Percentiles rank a stretch among this genome's conserved stretches.
phyloP scores from a whole-genome alignment of 2,888 invertebrate species.

The Stenodera caucasica region DNA sequence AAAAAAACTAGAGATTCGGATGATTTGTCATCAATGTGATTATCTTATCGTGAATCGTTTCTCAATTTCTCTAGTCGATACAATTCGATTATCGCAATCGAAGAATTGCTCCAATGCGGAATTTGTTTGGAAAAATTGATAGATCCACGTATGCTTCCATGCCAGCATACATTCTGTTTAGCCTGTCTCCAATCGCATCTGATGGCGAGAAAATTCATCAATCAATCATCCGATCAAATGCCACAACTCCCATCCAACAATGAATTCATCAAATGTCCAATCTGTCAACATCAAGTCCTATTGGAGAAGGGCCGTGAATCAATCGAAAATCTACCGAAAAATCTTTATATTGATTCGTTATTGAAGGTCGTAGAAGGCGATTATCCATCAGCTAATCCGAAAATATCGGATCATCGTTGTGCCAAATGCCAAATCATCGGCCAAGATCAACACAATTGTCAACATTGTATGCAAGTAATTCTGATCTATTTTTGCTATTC shows the following conservation, averaged over 20 bases:
- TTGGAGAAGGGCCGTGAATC: conserved; percentile 58
- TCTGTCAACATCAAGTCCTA: conserved; percentile 59
- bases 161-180: conserved; percentile 69
- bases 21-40: too few species aligned
- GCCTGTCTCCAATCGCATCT: conserved; percentile 61
- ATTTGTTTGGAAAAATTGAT: conserved; percentile 62
- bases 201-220: conserved; percentile 30
- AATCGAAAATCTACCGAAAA: conserved; percentile 64
- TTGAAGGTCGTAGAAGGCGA: conserved; percentile 57
- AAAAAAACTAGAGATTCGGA: too few species aligned
- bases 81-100: conserved; percentile 57
- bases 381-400: conserved; percentile 28
- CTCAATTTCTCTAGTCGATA: conserved; percentile 24
- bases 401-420: conserved; percentile 43
- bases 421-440: conserved; percentile 51
- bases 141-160: conserved; percentile 66
- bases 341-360: conserved; percentile 68
- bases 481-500: background rate
- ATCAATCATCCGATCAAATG: conserved; percentile 23
- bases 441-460: conserved; percentile 53
- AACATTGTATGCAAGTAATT: conserved; percentile 65
- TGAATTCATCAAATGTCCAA: conserved; percentile 58
- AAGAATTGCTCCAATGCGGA: conserved; percentile 64
- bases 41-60: too few species aligned
- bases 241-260: too few species aligned